phyloP scores from a whole-genome alignment of 2,797 vertebrate genomes.

The Alauda arvensis region DNA sequence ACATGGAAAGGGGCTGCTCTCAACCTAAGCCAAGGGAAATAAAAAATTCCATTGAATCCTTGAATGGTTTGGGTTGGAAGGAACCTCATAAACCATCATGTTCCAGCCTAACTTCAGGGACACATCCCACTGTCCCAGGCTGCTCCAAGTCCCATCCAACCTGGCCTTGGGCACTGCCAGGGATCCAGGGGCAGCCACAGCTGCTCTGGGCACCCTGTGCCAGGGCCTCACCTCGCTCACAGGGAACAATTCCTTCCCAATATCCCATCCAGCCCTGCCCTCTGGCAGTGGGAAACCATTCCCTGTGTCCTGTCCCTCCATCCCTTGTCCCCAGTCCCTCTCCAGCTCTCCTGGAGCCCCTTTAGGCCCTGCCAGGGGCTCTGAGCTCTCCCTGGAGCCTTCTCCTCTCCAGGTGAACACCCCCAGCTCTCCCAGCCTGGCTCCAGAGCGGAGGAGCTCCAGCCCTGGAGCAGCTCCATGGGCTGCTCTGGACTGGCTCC shows the following conservation, averaged over 20 bases:
- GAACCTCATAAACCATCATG: too few species aligned
- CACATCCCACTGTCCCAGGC: fast-evolving
- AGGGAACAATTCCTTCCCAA: not conserved
- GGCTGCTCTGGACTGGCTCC: fast-evolving
- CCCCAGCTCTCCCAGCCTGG: not conserved
- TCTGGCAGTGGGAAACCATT: not conserved
- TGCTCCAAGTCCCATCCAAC: fast-evolving
- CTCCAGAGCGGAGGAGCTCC: not conserved
- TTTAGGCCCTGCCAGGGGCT: not conserved
- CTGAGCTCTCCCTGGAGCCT: not conserved
- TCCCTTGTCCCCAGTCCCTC: not conserved
- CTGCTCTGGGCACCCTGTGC: not conserved
- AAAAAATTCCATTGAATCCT: not conserved
- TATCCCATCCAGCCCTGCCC: not conserved
- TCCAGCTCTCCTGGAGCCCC: not conserved
- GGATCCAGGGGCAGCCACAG: not conserved
- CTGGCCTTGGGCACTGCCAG: not conserved
- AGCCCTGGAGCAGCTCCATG: fast-evolving
- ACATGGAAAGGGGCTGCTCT: not conserved
- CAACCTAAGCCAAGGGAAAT: not conserved
- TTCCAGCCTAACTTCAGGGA: not conserved
- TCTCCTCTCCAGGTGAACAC: not conserved
- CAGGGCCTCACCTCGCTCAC: not conserved
- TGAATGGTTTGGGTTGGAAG: not conserved
- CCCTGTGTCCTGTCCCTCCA: not conserved